Base-by-base conservation (phyloP, 2,113 vertebrate genomes). In the Promerops cafer region DNA sequence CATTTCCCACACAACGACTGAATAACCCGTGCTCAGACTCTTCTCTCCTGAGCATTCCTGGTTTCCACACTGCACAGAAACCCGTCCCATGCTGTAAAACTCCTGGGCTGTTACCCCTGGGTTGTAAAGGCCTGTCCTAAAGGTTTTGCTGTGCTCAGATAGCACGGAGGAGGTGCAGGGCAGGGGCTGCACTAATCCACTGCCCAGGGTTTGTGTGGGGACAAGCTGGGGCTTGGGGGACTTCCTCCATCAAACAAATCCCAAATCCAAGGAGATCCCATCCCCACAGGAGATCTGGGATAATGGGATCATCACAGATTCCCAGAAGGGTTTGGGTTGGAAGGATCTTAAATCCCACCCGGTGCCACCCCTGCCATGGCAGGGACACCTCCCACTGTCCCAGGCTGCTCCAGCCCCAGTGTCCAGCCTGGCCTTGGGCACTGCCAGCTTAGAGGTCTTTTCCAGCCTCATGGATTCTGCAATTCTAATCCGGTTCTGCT, bases 91-190 rank as follows among this genome's bases (percentile, higher is more conserved):
- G 30, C 40, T 20, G 8, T 45, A 16, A 30, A 65, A 79, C 20
- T 9, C 11, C 35, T 11, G 42, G 11, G 24, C 7, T 44, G 54
- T 19, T 40, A 12, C 8, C 3, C 53, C 16, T 2, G 6, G 4
- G 16, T 18, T 56, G 4, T 10, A 49, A 40, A 68, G 24, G 54
- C 11, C 39, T 68, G 13, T 27, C 56, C 76, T 42, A 33, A 40
- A 22, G 7, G 19, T 31, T 89, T 21, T 39, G 54, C 28, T 69
- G 35, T 30, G 50, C 35, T 37, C 4, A 17, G 45, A 39, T 0
- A 60, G 40, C 37, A 37, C 0, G 0, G 54, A 50, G 37, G 2
- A 44, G 56, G 10, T 37, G 31, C 49, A 35, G 44, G 42, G 31
- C 6, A 39, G 1, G 1, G 72, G 39, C 64, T 82, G 47, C 20